Conservation (phyloP, 2,797 vertebrate species). For the Sternarchorhynchus goeldii region DNA sequence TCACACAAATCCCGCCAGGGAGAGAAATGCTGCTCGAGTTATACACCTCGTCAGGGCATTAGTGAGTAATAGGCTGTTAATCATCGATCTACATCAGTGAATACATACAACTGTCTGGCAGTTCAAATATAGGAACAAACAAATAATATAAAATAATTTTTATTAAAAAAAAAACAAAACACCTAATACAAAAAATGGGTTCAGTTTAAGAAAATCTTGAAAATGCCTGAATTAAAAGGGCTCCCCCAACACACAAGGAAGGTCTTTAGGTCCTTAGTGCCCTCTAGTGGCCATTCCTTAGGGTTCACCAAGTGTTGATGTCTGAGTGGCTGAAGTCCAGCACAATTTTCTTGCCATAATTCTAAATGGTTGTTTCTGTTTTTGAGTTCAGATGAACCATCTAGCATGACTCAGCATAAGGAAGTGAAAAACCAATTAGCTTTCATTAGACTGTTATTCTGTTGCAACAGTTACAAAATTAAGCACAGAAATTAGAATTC, state of each 20-base stretch:
- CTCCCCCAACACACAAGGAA: not conserved
- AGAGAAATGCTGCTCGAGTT: too few species aligned
- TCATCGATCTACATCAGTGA: not conserved
- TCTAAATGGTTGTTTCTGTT: not conserved
- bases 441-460: not conserved
- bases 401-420: not conserved
- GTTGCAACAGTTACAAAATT: not conserved
- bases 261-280: not conserved
- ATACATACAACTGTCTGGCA: not conserved
- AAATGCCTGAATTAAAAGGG: not conserved
- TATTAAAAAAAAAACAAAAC: slow-evolving; percentile 34
- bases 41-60: too few species aligned
- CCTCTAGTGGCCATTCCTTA: slow-evolving; percentile 28
- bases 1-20: too few species aligned
- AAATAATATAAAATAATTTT: not conserved
- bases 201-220: not conserved
- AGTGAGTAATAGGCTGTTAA: too few species aligned
- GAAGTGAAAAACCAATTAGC: not conserved
- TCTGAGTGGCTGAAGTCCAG: not conserved
- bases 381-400: not conserved
- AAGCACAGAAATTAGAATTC: not conserved
- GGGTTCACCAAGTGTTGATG: not conserved
- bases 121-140: not conserved
- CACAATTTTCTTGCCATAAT: not conserved
- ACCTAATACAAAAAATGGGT: slow-evolving; percentile 4